phyloP scores from a whole-genome alignment of 2,888 invertebrate species.

The Lottia gigantea region DNA sequence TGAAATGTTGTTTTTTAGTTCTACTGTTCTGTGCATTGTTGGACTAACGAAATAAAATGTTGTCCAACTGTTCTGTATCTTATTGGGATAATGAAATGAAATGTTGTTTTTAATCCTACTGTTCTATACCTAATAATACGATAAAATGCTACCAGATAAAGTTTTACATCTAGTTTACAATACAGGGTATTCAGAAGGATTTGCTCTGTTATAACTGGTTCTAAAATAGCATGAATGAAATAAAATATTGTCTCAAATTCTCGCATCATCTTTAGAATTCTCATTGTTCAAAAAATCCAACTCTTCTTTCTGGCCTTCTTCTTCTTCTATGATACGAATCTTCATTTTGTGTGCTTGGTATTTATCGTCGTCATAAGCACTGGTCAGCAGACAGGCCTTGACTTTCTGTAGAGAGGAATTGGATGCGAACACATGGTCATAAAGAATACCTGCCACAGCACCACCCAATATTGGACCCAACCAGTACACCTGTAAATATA shows the following conservation, averaged over 20 bases:
- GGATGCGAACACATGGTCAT: constrained; percentile 54
- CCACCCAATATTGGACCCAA: constrained; percentile 54
- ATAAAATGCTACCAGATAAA: no score
- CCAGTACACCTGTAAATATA: constrained; percentile 54
- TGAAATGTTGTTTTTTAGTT: no score
- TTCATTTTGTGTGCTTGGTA: constrained; percentile 32
- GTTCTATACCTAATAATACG: no score
- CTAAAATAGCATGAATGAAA: not conserved
- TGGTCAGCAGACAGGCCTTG: constrained; percentile 37
- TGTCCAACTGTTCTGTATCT: no score
- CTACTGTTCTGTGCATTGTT: no score
- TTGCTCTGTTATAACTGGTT: not conserved
- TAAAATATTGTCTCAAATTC: not conserved
- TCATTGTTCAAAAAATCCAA: constrained; percentile 15
- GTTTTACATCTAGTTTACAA: no score
- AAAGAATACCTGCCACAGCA: constrained; percentile 48
- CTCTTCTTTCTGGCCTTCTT: constrained; percentile 19
- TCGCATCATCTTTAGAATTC: constrained; percentile 13
- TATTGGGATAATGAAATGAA: no score
- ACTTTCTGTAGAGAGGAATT: constrained; percentile 45
- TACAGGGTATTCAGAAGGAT: no score
- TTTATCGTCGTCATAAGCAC: constrained; percentile 45
- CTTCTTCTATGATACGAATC: constrained; percentile 34
- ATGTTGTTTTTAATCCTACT: no score
- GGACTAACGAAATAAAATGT: no score